These are phyloP conservation scores for Xestobium rufovillosum DNA, from an alignment of 2,888 invertebrate species.

Conservation along the genomic window DNA sequence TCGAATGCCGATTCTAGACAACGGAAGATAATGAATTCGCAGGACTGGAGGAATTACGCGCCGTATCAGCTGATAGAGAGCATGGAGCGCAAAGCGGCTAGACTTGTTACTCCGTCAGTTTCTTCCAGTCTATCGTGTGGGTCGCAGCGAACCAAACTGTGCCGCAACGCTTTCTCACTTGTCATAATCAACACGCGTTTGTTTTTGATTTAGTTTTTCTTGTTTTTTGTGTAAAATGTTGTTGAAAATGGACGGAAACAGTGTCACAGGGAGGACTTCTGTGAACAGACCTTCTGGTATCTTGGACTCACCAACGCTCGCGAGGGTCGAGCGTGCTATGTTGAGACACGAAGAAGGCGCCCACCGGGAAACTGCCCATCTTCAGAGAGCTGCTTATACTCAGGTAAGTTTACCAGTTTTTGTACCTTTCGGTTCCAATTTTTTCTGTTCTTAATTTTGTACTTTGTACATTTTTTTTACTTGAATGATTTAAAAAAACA, in stretches of 20 bases:
- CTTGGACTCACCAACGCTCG: conserved; percentile 53
- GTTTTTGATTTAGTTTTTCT: too few species aligned
- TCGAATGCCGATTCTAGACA: too few species aligned
- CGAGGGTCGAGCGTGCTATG: conserved; percentile 52
- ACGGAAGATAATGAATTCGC: too few species aligned
- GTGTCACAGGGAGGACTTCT: conserved; percentile 24
- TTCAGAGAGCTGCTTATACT: conserved; percentile 35
- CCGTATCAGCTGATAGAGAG: conserved; percentile 1
- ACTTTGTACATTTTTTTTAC: too few species aligned
- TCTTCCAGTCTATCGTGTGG: background rate
- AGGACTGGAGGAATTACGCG: too few species aligned
- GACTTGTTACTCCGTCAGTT: background rate
- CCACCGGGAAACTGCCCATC: conserved; percentile 33
- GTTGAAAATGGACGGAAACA: conserved; percentile 30
- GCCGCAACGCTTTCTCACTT: too few species aligned
- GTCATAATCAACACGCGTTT: too few species aligned
- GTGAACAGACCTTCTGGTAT: conserved; percentile 42
- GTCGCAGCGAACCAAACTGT: background rate
- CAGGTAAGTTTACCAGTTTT: conserved; percentile 38
- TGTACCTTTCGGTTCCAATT: too few species aligned
- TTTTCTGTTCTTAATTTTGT: too few species aligned
- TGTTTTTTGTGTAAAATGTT: conserved; percentile 26
- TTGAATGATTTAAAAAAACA: too few species aligned
- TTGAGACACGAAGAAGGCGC: conserved; percentile 46
- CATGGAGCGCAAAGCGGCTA: too few species aligned